Base-by-base conservation (phyloP, 2,888 invertebrate species). In the Toxonevra muliebris region DNA sequence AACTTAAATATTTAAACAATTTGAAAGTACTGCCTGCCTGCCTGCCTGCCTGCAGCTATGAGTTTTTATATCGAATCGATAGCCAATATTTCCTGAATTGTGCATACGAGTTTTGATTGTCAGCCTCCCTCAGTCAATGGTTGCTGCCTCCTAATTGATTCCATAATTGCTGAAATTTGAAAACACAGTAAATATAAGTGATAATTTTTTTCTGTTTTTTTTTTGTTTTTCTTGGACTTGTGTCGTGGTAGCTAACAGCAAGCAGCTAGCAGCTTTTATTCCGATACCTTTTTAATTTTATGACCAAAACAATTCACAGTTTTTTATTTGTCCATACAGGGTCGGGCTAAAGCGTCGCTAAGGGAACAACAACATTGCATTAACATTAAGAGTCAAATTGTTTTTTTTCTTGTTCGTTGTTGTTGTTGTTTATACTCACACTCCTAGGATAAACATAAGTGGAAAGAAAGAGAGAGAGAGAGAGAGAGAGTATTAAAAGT, bases 231-330 rank as follows among this genome's bases (percentile, higher is more conserved):
- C 30, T 4, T 30, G 30, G 7, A 30, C 30, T 30, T 30, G 30
- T 30, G 30, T 30, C 30, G 30, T 30, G 30, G 30, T 30, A 30
- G 30, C 30, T 7, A 30, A 30, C 30, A 30, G 30, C 30, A 4
- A 30, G 30, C 30, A 30, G 30, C 30, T 30, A 30, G 30, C 30
- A 30, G 7, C 30, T 30, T 30, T 30, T 30, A 30, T 30, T 19
- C 42, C 57, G 65, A 65, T 76, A 80, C 76, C 78, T 76, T 80
- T 79, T 78, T 75, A 77, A 80, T 76, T 81, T 81, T 80, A 81
- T 80, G 76, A 74, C 77, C 77, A 76, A 78, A 78, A 77, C 79
- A 77, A 80, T 80, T 80, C 76, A 69, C 70, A 70, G 66, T 20
- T 45, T 19, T 13, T 3, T 61, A 19, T 30, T 13, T 52, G 52